Base-by-base conservation (phyloP, 2,797 vertebrate genomes). In the Gymnodraco acuticeps region DNA sequence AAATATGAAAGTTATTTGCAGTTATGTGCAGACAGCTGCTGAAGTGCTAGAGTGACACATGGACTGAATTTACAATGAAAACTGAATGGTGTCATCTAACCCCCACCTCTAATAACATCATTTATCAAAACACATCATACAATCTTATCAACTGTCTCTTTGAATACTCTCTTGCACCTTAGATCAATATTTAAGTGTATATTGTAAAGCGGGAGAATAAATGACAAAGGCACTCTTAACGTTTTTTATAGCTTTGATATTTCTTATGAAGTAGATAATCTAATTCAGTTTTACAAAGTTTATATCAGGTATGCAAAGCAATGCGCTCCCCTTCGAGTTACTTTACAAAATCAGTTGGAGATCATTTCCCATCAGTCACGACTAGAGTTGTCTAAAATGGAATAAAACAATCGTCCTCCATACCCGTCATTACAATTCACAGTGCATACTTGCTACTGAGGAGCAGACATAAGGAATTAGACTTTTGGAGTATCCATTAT, bases 401-500 rank as follows among this genome's bases (percentile, higher is more conserved):
- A 88, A 78, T 82, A 74, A 80, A 88, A 87, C 77, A 84, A 84
- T 77, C 70, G 63, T 75, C 41, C 42, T 67, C 55, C 63, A 82
- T 85, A 69, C 61, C 46, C 61, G 80, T 95, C 94, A 96, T 96
- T 96, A 96, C 94, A 91, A 96, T 96, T 96, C 95, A 94, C 94
- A 91, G 92, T 82, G 90, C 93, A 91, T 92, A 92, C 92, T 94
- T 93, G 93, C 93, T 95, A 94, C 94, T 95, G 95, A 94, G 95
- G 94, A 94, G 92, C 93, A 96, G 95, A 93, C 91, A 93, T 70
- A 94, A 96, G 92, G 95, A 96, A 96, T 97, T 95, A 95, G 93
- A 95, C 95, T 94, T 95, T 95, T 94, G 94, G 94, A 96, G 95
- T 93, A 96, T 93, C 95, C 94, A 96, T 97, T 96, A 96, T 96